These are phyloP conservation scores for Caloenas nicobarica DNA, from an alignment of 2,113 vertebrate genomes.

Conservation along the genomic window DNA sequence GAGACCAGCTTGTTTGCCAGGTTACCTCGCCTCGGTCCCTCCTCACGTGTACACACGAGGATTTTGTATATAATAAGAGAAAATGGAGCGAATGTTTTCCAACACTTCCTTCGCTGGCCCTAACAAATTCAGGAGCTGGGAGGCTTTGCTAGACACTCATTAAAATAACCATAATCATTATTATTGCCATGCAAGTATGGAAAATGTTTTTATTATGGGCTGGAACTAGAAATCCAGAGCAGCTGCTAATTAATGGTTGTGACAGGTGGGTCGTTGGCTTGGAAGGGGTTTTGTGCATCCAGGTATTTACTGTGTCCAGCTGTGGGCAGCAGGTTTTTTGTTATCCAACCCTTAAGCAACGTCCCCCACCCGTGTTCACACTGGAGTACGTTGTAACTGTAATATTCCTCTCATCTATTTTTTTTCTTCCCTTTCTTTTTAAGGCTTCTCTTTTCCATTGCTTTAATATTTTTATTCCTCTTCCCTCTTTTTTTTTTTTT, in stretches of 20 bases:
- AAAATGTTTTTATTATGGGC: neutral
- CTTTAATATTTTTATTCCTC: neutral
- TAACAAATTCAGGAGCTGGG: neutral
- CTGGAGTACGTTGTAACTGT: neutral
- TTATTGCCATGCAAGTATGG: neutral
- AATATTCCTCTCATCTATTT: neutral
- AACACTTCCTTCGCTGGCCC: neutral
- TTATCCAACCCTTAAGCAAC: neutral
- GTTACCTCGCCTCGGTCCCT: neutral
- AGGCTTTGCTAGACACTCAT: neutral
- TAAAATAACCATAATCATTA: neutral
- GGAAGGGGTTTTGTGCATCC: neutral
- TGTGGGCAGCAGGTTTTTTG: neutral
- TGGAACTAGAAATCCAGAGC: neutral
- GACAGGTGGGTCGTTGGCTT: neutral
- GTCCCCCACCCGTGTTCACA: accelerated
- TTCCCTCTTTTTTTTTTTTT: neutral
- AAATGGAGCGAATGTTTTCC: neutral
- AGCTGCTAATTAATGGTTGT: neutral
- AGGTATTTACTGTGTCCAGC: neutral
- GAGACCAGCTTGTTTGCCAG: neutral
- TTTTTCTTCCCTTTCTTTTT: neutral
- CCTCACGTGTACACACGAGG: neutral
- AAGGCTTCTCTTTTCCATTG: neutral
- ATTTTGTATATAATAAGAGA: neutral